Evolutionary conservation across 92 coral and sea anemone genomes (phyloP), one percentile per base, ranked within the genome.

Genomic region (Pocillopora grandis): DNA sequence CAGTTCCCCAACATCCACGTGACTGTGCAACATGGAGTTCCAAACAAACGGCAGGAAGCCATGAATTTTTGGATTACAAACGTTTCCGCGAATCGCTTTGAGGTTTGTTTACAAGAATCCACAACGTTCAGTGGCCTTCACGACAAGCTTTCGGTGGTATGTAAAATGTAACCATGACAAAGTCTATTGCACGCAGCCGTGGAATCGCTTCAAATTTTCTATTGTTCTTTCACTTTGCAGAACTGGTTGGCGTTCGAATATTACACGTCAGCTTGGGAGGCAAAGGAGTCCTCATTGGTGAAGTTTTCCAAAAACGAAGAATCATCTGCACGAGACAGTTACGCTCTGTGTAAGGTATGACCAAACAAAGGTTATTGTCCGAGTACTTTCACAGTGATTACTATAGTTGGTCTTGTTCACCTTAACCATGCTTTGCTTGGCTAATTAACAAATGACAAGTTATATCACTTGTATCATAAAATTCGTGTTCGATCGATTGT

Each of bases 81-180:
- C 37, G 72, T 74, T 10, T 61, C 87, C 16, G 11, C 36, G 74
- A 83, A 6, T 36, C 79, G 60, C 31, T 83, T 83, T 63, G 71
- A 65, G 72, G 87, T 83, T 72, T 83, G 87, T 58, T 58, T 83
- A 36, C 19, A 70, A 7, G 87, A 83, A 56, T 59, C 76, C 71
- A 55, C 62, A 37, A 35, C 80, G 1, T 83, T 83, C 48, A 63
- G 67, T 31, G 87, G 87, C 23, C 65, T 48, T 31, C 87, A 83
- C 59, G 69, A 73, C 42, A 74, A 62, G 10, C 72, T 83, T 16
- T 13, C 14, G 21, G 60, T 83, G 57, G 87, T 83, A 74, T 9
- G 80, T 68, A 2, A 67, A 33, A 60, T 2, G 2, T 17, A 12
- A 42, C 49, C 49, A 42, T 42, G 49, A 42, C 18, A 11, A 42